Evolutionary conservation across 2,888 invertebrate genomes (phyloP).

Genomic region (Lissonota sp.): DNA sequence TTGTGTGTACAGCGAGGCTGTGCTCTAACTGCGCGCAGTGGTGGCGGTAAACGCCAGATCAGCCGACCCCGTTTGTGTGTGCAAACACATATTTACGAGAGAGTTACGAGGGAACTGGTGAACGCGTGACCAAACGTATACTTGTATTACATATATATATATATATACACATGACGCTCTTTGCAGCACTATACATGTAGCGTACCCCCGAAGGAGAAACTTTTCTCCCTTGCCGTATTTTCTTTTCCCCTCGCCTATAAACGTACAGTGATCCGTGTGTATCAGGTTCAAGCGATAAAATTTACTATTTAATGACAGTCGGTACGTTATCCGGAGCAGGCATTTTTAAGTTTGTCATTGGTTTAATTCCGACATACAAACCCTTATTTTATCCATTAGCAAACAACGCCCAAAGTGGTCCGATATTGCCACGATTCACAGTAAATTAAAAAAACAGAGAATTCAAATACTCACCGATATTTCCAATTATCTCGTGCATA

Average conservation of each 20-base stretch:
- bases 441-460: slow-evolving; percentile 10
- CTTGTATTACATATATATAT: background rate
- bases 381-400: background rate
- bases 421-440: slow-evolving; percentile 1
- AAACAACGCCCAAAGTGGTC: background rate
- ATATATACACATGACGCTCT: slow-evolving; percentile 12
- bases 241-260: background rate
- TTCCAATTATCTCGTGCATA: slow-evolving; percentile 23
- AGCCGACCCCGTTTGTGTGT: slow-evolving; percentile 37
- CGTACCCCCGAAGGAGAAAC: slow-evolving; percentile 18
- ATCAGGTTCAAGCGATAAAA: background rate
- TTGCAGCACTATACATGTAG: background rate
- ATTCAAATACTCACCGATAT: background rate
- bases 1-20: slow-evolving; percentile 36
- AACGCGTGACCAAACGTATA: slow-evolving; percentile 15
- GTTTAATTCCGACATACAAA: background rate
- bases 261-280: background rate
- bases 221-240: slow-evolving; percentile 20
- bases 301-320: slow-evolving; percentile 14
- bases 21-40: slow-evolving; percentile 16
- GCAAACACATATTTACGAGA: slow-evolving; percentile 42
- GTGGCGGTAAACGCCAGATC: slow-evolving; percentile 54
- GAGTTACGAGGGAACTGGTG: slow-evolving; percentile 4
- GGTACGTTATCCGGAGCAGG: background rate
- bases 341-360: background rate